Evolutionary conservation across 37 sponge, comb jelly and placozoan species (phyloP), one percentile per base, ranked within the genome.

Genomic region (Eunapius fragilis): DNA sequence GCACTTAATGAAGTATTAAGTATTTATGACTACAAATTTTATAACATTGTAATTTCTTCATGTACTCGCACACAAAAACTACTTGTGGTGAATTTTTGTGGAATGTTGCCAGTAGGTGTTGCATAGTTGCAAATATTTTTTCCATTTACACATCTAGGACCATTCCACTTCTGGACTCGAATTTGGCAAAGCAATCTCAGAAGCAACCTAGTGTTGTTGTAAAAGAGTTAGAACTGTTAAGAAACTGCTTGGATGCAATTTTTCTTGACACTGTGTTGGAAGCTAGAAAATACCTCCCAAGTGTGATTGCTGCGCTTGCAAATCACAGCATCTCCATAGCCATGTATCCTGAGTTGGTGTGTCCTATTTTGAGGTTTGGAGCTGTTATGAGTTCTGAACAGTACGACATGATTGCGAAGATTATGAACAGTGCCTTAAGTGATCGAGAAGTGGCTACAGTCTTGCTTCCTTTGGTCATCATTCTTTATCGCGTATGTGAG

Each of bases 271-370:
- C 87, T 78, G 86, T 97, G 48, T 79, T 92, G 34, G 92, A 95
- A 37, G 98, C 98, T 23, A 69, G 90, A 31, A 97, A 97, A 80
- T 95, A 89, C 68, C 50, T 95, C 32, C 92, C 92, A 28, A 70
- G 50, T 31, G 89, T 95, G 10, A 87, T 76, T 25, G 79, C 79
- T 75, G 86, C 86, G 4, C 82, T 92, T 25, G 86, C 82, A 72
- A 68, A 67, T 37, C 49, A 75, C 26, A 49, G 70, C 25, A 80
- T 94, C 19, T 34, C 87, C 12, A 70, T 84, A 17, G 67, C 45
- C 24, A 84, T 97, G 33, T 91, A 94, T n/a, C 84, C 89, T 12
- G 90, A 92, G 70, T 82, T 97, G 74, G 92, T 90, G 25, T 36
- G 76, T 4, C 71, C 84, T 2, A 82, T 97, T 25, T 32, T 81